Percentiles rank a stretch among this genome's conserved stretches.
These are phyloP conservation scores for Coenonympha arcania DNA, from an alignment of 2,888 invertebrate species.

Conservation along the genomic window DNA sequence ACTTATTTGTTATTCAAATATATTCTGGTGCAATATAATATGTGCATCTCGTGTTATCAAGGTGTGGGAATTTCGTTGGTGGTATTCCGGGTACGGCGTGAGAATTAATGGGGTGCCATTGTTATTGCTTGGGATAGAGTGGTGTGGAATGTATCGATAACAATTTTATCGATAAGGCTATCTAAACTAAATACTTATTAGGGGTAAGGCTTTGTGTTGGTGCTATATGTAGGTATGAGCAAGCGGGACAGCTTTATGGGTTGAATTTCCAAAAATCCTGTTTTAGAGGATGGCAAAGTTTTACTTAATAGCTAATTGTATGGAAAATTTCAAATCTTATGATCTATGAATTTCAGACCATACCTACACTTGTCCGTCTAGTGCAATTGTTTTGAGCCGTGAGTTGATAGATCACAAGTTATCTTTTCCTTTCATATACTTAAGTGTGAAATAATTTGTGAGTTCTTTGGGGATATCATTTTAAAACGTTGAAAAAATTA, in stretches of 20 bases:
- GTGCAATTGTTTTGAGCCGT: too few relatives aligned
- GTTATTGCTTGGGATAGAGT: constrained; percentile 16
- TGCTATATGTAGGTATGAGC: not conserved
- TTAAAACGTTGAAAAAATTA: not conserved
- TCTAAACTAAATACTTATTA: too few relatives aligned
- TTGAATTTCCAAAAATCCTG: too few relatives aligned
- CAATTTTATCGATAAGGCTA: not conserved
- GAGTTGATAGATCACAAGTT: too few relatives aligned
- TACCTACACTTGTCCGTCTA: too few relatives aligned
- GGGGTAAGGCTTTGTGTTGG: not conserved
- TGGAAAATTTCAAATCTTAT: too few relatives aligned
- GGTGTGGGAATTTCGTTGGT: constrained; percentile 34
- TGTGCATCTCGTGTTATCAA: constrained; percentile 28
- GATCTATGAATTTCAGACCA: too few relatives aligned
- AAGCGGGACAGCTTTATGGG: not conserved
- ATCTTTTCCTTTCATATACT: too few relatives aligned
- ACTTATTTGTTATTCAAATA: constrained; percentile 30
- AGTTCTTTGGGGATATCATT: too few relatives aligned
- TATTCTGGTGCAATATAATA: constrained; percentile 27
- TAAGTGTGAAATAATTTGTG: too few relatives aligned
- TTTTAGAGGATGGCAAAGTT: too few relatives aligned
- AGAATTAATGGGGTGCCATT: constrained; percentile 30
- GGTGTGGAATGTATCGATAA: not conserved
- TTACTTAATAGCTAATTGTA: too few relatives aligned
- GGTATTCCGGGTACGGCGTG: constrained; percentile 35